These are phyloP conservation scores for Lydus trimaculatus DNA, from an alignment of 2,888 invertebrate genomes.

Conservation along the genomic window DNA sequence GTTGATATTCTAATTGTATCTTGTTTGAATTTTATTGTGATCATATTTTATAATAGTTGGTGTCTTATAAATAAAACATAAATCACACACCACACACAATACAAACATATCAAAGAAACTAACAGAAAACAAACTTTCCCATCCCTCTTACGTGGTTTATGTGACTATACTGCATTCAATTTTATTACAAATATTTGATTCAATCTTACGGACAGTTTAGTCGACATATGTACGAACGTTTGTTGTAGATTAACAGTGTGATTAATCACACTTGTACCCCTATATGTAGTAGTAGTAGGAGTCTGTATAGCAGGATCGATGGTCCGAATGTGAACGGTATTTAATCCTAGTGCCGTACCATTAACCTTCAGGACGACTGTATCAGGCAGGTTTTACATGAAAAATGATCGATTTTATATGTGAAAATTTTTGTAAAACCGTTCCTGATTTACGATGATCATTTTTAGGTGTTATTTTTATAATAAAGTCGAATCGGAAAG, in stretches of 20 bases:
- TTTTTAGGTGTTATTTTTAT: background rate
- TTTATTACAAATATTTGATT: constrained; percentile 1
- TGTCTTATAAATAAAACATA: background rate
- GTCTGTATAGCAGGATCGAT: background rate
- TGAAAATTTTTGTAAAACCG: background rate
- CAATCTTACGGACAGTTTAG: background rate
- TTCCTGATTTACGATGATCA: constrained; percentile 5
- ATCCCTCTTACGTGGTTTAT: background rate
- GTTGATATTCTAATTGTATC: background rate
- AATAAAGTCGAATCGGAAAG: background rate
- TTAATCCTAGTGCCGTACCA: background rate
- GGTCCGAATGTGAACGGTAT: background rate
- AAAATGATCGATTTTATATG: background rate
- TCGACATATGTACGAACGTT: background rate
- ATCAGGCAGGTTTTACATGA: background rate
- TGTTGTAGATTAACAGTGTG: constrained; percentile 4
- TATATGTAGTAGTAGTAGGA: background rate
- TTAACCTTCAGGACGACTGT: background rate
- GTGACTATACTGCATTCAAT: background rate
- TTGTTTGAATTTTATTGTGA: background rate
- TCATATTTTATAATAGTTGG: background rate
- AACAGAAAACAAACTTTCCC: background rate
- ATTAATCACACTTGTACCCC: constrained; percentile 1
- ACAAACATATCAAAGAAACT: background rate
- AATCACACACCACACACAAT: background rate